Conservation (phyloP, 2,797 vertebrate species). For the Falco cherrug region DNA sequence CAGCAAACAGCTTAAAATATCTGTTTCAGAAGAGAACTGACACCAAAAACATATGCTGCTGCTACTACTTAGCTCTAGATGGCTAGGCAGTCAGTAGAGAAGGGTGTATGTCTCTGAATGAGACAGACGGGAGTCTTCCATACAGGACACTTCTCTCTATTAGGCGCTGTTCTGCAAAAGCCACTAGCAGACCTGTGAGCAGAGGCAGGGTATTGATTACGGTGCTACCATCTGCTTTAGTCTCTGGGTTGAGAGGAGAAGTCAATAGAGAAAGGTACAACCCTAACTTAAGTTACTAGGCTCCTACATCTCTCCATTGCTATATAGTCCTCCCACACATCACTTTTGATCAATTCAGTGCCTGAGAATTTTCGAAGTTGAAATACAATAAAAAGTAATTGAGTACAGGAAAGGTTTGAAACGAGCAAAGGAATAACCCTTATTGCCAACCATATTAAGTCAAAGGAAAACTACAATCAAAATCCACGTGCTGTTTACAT, state of each 20-base stretch:
- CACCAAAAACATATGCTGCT: neutral
- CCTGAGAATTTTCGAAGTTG: neutral
- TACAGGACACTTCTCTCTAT: neutral
- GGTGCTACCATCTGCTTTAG: neutral
- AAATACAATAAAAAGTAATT: neutral
- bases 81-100: neutral
- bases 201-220: neutral
- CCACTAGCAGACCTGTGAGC: neutral
- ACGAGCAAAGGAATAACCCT: neutral
- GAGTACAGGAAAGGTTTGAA: neutral
- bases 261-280: neutral
- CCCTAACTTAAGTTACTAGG: neutral
- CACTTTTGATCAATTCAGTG: neutral
- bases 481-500: slow-evolving; percentile 14
- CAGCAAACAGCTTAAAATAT: neutral
- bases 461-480: slow-evolving; percentile 40
- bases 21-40: neutral
- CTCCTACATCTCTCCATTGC: neutral
- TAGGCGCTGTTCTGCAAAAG: neutral
- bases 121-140: neutral
- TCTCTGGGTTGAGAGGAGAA: neutral
- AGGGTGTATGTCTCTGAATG: neutral
- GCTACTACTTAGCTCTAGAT: neutral
- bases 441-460: neutral
- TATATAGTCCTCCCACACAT: neutral